Evolutionary conservation across 2,797 vertebrate genomes (phyloP), one percentile per base, ranked within the genome.

Genomic region (Gobio occitaniae): DNA sequence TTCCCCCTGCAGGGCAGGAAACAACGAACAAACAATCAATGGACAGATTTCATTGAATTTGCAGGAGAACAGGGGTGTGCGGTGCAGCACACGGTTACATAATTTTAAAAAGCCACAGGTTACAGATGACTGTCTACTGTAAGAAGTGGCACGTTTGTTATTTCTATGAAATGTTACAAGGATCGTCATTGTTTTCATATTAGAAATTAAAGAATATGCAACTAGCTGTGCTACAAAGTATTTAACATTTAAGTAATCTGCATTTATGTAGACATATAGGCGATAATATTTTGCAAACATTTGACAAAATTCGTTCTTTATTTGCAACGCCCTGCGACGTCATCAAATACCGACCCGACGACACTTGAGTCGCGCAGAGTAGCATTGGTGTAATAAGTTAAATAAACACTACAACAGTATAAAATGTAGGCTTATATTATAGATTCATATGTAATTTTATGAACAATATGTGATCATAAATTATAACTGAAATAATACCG

Each of bases 41-140:
- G 47, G 72, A 66, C 81, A 83, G 29, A 75, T 65, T 82, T 63
- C 12, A 83, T 3, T 74, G 70, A 83, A 52, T 36, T 50, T 38
- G 32, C 56, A 74, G 56, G 36, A 71, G 52, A 61, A 56, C n/a
- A 70, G 63, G 47, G 69, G 13, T 48, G 78, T 65, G 59, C 2
- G 1, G 59, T 63, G 77, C n/a, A 29, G 25, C 61, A 21, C 6
- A 79, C 32, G 25, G 65, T 69, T 54, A 41, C 32, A 69, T 80
- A 0, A 38, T 54, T 54, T 54, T 38, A 25, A 69, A 77, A 69
- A 54, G 13, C 3, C 38, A 47, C 21, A 36, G 17, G 32, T 38
- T 21, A 36, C 15, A n/a, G 29, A 32, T 80, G 38, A 32, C 54
- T 15, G 41, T 56, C 12, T 38, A 50, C 12, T n/a, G 61, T 36